Conservation (phyloP, 1,140 invertebrate genomes). For the Fragariocoptes setiger region DNA sequence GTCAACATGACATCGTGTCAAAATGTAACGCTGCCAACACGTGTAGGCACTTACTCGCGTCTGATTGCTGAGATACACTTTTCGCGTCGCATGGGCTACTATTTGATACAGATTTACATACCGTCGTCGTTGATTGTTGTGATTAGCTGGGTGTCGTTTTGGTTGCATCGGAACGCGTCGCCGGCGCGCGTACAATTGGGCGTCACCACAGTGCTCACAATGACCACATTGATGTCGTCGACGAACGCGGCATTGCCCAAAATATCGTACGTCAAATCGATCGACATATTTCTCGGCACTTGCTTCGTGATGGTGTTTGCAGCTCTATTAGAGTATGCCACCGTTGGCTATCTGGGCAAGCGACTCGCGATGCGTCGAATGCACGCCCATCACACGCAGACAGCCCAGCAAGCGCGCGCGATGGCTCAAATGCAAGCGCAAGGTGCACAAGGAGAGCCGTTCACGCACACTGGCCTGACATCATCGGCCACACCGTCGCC, state of each 20-base stretch:
- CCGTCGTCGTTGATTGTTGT: slow-evolving; percentile 21
- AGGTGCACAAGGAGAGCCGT: not conserved
- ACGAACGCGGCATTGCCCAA: slow-evolving; percentile 22
- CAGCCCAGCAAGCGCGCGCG: slow-evolving; percentile 35
- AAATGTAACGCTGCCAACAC: not conserved
- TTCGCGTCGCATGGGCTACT: slow-evolving; percentile 20
- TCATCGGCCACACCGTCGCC: too few relatives aligned
- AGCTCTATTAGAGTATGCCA: slow-evolving; percentile 38
- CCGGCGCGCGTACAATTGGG: slow-evolving; percentile 21
- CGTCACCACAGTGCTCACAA: slow-evolving; percentile 23
- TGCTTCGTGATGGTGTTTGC: slow-evolving; percentile 18
- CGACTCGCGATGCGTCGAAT: slow-evolving; percentile 77
- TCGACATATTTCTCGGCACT: slow-evolving; percentile 21
- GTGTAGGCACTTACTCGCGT: slow-evolving; percentile 20
- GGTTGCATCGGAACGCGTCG: slow-evolving; percentile 17
- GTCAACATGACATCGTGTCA: not conserved
- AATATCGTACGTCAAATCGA: slow-evolving; percentile 21
- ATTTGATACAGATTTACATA: slow-evolving; percentile 25
- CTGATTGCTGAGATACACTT: slow-evolving; percentile 19
- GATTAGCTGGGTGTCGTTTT: slow-evolving; percentile 23
- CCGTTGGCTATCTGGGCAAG: slow-evolving; percentile 78
- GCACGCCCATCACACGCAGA: slow-evolving; percentile 32
- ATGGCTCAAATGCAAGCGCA: slow-evolving; percentile 19
- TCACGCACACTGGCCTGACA: too few relatives aligned
- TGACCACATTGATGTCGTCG: slow-evolving; percentile 23